A percentile compares a stretch with the other conserved stretches of the same genome.
These are phyloP conservation scores for Eulithis testata DNA, from an alignment of 2,888 invertebrate species.

Conservation along the genomic window DNA sequence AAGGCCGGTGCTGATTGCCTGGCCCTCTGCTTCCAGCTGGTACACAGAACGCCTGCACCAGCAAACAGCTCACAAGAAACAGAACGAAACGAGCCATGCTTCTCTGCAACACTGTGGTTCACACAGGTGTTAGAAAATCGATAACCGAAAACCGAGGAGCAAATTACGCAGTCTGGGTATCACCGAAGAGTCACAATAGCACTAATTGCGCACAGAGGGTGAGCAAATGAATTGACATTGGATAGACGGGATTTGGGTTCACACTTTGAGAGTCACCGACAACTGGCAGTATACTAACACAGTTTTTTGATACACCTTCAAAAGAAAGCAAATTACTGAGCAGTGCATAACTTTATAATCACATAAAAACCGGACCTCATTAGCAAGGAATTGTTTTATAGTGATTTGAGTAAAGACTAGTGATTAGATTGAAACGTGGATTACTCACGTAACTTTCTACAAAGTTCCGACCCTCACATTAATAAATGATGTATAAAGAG, in stretches of 20 bases:
- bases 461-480: background rate
- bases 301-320: background rate
- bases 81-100: conserved; percentile 59
- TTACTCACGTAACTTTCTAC: background rate
- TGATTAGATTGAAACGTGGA: conserved; percentile 15
- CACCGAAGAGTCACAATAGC: background rate
- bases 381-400: too few species aligned
- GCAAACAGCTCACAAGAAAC: conserved; percentile 53
- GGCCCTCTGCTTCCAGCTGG: conserved; percentile 48
- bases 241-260: too few species aligned
- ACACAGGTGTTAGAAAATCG: background rate
- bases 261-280: background rate
- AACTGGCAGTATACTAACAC: background rate
- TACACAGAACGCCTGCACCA: conserved; percentile 59
- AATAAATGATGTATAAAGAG: too few species aligned
- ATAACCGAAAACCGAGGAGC: background rate
- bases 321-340: conserved; percentile 17
- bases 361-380: conserved; percentile 31
- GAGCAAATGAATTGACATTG: background rate
- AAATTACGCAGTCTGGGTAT: background rate
- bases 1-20: conserved; percentile 37
- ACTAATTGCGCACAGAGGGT: too few species aligned
- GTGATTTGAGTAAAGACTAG: conserved; percentile 16
- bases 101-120: conserved; percentile 43
- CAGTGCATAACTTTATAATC: background rate